A percentile compares a stretch with the other conserved stretches of the same genome.
phyloP scores from a whole-genome alignment of 2,888 invertebrate genomes.

The Pantelozetes paolii region DNA sequence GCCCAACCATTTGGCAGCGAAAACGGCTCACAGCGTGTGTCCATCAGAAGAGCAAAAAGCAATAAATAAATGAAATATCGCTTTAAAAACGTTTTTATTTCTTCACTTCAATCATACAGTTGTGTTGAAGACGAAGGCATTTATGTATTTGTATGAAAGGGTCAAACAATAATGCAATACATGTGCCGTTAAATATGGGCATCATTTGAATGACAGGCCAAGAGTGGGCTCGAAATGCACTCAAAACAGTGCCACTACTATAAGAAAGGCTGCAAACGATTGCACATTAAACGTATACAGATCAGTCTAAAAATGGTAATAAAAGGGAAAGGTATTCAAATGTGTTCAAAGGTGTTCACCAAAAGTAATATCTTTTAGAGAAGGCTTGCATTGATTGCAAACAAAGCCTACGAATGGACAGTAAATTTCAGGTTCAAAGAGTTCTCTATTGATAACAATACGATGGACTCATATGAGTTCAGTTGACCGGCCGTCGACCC shows the following conservation, averaged over 20 bases:
- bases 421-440: not conserved
- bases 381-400: no score
- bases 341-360: not conserved
- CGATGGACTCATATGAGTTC: slow-evolving; percentile 5
- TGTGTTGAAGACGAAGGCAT: not conserved
- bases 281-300: not conserved
- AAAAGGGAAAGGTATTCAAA: not conserved
- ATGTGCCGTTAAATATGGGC: slow-evolving; percentile 4
- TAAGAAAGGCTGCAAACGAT: not conserved
- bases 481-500: slow-evolving; percentile 20
- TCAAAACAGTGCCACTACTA: no score
- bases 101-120: not conserved
- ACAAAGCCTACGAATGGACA: slow-evolving; percentile 7
- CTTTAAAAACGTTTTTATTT: not conserved
- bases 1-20: not conserved
- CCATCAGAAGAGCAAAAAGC: not conserved
- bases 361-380: not conserved
- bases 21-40: slow-evolving; percentile 8
- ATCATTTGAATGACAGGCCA: not conserved
- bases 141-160: slow-evolving; percentile 1
- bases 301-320: not conserved
- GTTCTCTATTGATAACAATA: not conserved
- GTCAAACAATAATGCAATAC: slow-evolving; percentile 8
- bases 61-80: not conserved
- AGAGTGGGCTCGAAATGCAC: slow-evolving; percentile 14